Evolutionary conservation across 2,888 invertebrate genomes (phyloP).

Genomic region (Hylaea fasciaria): DNA sequence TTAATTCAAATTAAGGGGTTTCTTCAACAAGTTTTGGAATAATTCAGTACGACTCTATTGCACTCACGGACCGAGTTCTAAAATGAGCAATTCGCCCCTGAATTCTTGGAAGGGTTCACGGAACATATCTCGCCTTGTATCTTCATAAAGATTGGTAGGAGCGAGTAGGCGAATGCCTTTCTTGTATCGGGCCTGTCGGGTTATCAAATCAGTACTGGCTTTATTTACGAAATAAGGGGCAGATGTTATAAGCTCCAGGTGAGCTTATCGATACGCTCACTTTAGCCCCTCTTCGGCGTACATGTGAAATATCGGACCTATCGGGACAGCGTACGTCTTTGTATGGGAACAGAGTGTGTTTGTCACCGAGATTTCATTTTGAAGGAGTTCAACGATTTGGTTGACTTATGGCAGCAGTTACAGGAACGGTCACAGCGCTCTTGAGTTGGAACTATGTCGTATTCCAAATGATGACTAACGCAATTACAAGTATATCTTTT

Average conservation of each 20-base stretch:
- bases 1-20: background rate
- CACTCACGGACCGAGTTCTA: slow-evolving; percentile 3
- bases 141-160: slow-evolving; percentile 26
- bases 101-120: slow-evolving; percentile 20
- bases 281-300: slow-evolving; percentile 15
- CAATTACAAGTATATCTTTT: too few relatives aligned
- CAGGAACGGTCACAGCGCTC: too few relatives aligned
- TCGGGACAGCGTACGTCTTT: slow-evolving; percentile 25
- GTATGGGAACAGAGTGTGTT: slow-evolving; percentile 10
- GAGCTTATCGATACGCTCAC: slow-evolving; percentile 34
- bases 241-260: slow-evolving; percentile 42
- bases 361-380: slow-evolving; percentile 6
- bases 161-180: slow-evolving; percentile 24
- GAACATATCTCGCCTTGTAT: slow-evolving; percentile 24
- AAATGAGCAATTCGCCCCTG: slow-evolving; percentile 11
- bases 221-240: slow-evolving; percentile 41
- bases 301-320: slow-evolving; percentile 27
- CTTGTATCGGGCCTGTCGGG: slow-evolving; percentile 28
- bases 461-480: too few relatives aligned
- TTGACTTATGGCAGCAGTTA: too few relatives aligned
- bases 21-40: background rate
- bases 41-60: background rate
- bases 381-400: background rate
- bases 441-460: too few relatives aligned
- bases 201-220: slow-evolving; percentile 39